phyloP scores from a whole-genome alignment of 2,797 vertebrate genomes.

The Neoniphon sammara region DNA sequence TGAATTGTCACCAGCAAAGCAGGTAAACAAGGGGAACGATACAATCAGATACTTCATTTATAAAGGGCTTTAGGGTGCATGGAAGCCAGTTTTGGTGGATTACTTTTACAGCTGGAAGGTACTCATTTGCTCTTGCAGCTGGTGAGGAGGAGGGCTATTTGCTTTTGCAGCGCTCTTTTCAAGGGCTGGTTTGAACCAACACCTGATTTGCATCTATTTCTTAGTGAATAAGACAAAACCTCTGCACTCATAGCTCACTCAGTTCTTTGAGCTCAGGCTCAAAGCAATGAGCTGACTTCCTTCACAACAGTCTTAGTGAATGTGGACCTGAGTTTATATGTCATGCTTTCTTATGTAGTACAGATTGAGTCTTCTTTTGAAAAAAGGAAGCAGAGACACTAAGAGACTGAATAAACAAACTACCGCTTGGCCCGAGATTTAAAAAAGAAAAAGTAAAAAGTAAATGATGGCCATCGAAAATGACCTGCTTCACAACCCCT shows the following conservation, averaged over 20 bases:
- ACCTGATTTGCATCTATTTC: background rate
- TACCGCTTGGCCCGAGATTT: background rate
- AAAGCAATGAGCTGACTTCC: background rate
- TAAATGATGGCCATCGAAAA: background rate
- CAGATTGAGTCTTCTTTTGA: background rate
- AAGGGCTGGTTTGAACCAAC: background rate
- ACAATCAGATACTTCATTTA: too few species aligned
- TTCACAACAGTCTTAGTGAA: conserved; percentile 37
- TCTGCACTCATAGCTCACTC: background rate
- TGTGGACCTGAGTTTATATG: conserved; percentile 40
- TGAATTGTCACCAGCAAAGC: too few species aligned
- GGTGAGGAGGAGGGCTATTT: too few species aligned
- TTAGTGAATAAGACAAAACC: background rate
- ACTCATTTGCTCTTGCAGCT: too few species aligned
- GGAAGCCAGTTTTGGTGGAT: background rate
- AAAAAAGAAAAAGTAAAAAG: background rate
- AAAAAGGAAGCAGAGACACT: background rate
- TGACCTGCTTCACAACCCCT: conserved; percentile 19
- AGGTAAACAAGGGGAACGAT: too few species aligned
- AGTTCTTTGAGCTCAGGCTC: too few species aligned
- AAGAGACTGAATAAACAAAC: background rate
- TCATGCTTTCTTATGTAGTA: background rate
- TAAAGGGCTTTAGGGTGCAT: too few species aligned
- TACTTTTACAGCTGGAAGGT: background rate
- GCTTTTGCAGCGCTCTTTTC: background rate